Evolutionary conservation across 2,797 vertebrate genomes (phyloP).

Genomic region (Argentina silus): DNA sequence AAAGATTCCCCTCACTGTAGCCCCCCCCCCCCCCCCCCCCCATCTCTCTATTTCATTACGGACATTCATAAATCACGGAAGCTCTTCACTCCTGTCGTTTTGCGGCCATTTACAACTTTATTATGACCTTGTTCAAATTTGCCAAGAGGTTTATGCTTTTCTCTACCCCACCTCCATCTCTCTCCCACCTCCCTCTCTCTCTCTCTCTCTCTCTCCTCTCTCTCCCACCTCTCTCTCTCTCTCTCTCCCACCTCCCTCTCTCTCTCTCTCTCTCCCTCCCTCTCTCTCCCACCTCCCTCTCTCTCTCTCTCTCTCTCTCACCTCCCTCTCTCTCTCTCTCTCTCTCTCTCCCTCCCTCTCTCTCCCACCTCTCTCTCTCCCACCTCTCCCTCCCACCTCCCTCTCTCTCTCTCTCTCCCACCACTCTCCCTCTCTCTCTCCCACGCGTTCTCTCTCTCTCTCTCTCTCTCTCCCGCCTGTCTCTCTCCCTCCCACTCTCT

Average conservation of each 20-base stretch:
- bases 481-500: too few relatives aligned
- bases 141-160: slow-evolving; percentile 46
- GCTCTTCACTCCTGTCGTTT: slow-evolving; percentile 46
- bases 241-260: too few relatives aligned
- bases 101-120: slow-evolving; percentile 58
- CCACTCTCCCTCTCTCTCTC: background rate
- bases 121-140: slow-evolving; percentile 70
- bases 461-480: background rate
- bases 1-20: background rate
- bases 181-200: slow-evolving; percentile 24
- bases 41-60: slow-evolving; percentile 64
- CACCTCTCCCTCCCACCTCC: slow-evolving; percentile 18
- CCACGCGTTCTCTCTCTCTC: background rate
- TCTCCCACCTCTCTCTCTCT: too few relatives aligned
- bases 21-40: slow-evolving; percentile 29
- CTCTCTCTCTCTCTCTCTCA: background rate
- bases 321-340: background rate
- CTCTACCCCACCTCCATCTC: background rate
- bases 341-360: background rate
- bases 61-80: slow-evolving; percentile 62
- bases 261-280: too few relatives aligned
- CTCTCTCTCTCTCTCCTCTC: too few relatives aligned
- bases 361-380: background rate
- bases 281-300: too few relatives aligned
- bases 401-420: background rate